Evolutionary conservation across 2,888 invertebrate species (phyloP), one percentile per base, ranked within the genome.

Genomic region (Gortyna flavago): DNA sequence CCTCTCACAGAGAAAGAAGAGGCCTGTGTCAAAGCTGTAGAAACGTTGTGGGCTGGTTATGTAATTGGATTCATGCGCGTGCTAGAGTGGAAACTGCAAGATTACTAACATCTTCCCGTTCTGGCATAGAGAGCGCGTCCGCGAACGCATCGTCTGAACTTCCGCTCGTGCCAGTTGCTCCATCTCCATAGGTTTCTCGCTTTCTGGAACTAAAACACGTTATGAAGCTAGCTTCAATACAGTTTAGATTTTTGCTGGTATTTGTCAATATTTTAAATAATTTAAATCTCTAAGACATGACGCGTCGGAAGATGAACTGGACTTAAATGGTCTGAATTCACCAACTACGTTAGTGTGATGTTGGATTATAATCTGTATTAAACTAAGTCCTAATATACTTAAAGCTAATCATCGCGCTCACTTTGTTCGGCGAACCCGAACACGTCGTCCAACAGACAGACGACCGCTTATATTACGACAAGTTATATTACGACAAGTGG

Each of bases 161-260:
- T 97, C 97, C 96, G 92, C 96, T 95, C 93, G 96, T 93, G 97
- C 97, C 97, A 97, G 96, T 94, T 97, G 97, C 95, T 97, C 97
- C 97, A 97, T 97, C 97, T 97, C 97, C 97, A 97, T 97, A 97
- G 94, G 93, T 93, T 97, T 97, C 95, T 96, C 96, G 95, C 86
- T 96, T 96, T 96, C 96, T 95, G 96, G 96, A 95, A 94, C 96
- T 97, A 75, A 51, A 80, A 73, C 1, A 0, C 0, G 8, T 25
- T 35, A 1, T 5, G 18, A 29, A 7, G 21, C 68, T 32, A 64
- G 16, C 5, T 69, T 65, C 0, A 13, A 1, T 13, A 54, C 1
- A 25, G 25, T 48, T 69, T 32, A 25, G 5, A 11, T 51, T 38
- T 25, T 25, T 13, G 1, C 35, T 38, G 18, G 11, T 18, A 16